phyloP scores from a whole-genome alignment of 2,888 invertebrate species.

The Mythimna ferrago region DNA sequence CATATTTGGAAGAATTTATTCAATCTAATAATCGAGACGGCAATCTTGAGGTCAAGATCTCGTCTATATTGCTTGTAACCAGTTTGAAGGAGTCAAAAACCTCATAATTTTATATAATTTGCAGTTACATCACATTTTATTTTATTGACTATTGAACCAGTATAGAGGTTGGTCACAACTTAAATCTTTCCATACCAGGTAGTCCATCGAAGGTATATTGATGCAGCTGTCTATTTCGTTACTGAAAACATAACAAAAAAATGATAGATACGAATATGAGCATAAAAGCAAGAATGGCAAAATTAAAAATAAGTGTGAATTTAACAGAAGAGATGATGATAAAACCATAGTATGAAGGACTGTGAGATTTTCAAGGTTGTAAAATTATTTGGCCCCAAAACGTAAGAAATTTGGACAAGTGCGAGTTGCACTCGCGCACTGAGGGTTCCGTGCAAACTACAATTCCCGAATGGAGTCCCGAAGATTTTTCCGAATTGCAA shows the following conservation, averaged over 20 bases:
- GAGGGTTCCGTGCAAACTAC: too few species aligned
- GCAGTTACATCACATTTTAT: not conserved
- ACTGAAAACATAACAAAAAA: slow-evolving; percentile 27
- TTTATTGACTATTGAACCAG: slow-evolving; percentile 20
- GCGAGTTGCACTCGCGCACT: too few species aligned
- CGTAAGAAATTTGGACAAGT: too few species aligned
- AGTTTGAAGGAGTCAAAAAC: slow-evolving; percentile 30
- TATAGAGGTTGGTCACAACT: slow-evolving; percentile 11
- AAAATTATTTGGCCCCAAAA: too few species aligned
- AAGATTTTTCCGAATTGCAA: too few species aligned
- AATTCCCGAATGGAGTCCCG: too few species aligned
- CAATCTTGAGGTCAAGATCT: slow-evolving; percentile 8
- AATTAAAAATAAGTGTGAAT: too few species aligned
- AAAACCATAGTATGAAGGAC: too few species aligned
- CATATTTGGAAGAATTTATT: not conserved
- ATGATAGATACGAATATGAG: too few species aligned
- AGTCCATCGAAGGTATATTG: slow-evolving; percentile 36
- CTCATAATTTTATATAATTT: not conserved
- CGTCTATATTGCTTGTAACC: slow-evolving; percentile 27
- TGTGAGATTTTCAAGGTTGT: too few species aligned
- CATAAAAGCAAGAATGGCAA: too few species aligned
- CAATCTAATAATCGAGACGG: not conserved
- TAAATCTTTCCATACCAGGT: slow-evolving; percentile 36
- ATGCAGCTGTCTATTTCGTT: slow-evolving; percentile 43
- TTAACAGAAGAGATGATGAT: too few species aligned